Evolutionary conservation across 2,113 vertebrate species (phyloP), one percentile per base, ranked within the genome.

Genomic region (Rhea pennata): DNA sequence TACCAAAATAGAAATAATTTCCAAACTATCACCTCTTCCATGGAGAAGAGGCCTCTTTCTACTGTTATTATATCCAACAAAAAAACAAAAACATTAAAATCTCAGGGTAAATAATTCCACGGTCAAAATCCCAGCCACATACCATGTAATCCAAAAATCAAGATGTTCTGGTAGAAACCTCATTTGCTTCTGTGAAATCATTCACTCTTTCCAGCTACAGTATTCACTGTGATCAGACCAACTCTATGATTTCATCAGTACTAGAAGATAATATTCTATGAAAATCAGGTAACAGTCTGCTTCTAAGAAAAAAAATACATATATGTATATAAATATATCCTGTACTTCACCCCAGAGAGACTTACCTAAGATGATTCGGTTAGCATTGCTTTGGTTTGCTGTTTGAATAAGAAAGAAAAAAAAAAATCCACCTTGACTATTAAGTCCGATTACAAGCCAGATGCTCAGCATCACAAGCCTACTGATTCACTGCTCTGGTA

Each of bases 1-100:
- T 27, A 46, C 13, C 42, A 51, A 21, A 16, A 72, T 2, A 36
- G 22, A 67, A 75, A 61, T 27, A 19, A 33, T 48, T n/a, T 67
- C 26, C 51, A 29, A 67, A 56, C 16, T 53, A 27, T n/a, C 53
- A 39, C 10, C 14, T 72, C 51, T 78, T 58, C 61, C 31, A 88
- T 24, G 5, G 6, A 76, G 64, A 76, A 27, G 15, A 27, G n/a
- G 46, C 10, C 27, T 27, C 75, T 5, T 87, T 73, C 88, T 66
- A 33, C 10, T 53, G 23, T 64, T 58, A 62, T 2, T 0, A 1
- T 2, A 7, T 15, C n/a, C n/a, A 64, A 26, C 9, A 16, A 9
- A 75, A 76, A 85, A 2, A 7, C 20, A 9, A 75, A 76, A 85
- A 2, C 10, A 26, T 8, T 4, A 1, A 31, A 69, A 82, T 26